phyloP scores from a whole-genome alignment of 1,140 invertebrate species.

The Cecropterus lyciades region DNA sequence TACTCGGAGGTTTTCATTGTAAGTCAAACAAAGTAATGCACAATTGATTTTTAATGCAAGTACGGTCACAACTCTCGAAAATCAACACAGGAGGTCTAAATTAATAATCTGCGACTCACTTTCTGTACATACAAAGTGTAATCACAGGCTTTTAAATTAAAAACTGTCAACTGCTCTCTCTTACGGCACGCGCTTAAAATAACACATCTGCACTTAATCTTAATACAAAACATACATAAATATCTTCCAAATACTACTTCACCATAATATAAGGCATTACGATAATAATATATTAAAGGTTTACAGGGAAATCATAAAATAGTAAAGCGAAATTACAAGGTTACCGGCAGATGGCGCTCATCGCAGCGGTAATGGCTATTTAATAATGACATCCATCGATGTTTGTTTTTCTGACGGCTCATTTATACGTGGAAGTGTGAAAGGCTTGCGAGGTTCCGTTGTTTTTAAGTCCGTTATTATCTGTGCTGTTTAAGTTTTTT shows the following conservation, averaged over 20 bases:
- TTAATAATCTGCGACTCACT: no score
- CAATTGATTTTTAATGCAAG: no score
- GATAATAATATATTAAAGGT: slow-evolving; percentile 11
- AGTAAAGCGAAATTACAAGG: slow-evolving; percentile 47
- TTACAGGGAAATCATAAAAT: slow-evolving; percentile 28
- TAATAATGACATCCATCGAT: slow-evolving; percentile 53
- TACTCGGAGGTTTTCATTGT: no score
- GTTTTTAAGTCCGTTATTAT: slow-evolving; percentile 1
- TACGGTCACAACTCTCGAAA: no score
- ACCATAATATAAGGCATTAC: no score
- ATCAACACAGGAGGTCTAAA: no score
- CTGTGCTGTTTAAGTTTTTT: not conserved
- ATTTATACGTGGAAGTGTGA: slow-evolving; percentile 46
- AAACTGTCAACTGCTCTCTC: not conserved
- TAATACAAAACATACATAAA: not conserved
- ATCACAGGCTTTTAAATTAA: not conserved
- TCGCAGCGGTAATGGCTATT: slow-evolving; percentile 51
- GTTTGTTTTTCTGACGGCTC: slow-evolving; percentile 56
- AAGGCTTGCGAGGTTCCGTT: slow-evolving; percentile 30
- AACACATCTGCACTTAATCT: not conserved
- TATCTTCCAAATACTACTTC: not conserved
- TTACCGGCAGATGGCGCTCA: slow-evolving; percentile 46
- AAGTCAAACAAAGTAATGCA: no score
- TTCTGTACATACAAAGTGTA: not conserved
- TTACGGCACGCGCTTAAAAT: not conserved